Percentiles rank a stretch among this genome's conserved stretches.
Conservation (phyloP, 2,797 vertebrate genomes). For the Rhinatrema bivittatum region DNA sequence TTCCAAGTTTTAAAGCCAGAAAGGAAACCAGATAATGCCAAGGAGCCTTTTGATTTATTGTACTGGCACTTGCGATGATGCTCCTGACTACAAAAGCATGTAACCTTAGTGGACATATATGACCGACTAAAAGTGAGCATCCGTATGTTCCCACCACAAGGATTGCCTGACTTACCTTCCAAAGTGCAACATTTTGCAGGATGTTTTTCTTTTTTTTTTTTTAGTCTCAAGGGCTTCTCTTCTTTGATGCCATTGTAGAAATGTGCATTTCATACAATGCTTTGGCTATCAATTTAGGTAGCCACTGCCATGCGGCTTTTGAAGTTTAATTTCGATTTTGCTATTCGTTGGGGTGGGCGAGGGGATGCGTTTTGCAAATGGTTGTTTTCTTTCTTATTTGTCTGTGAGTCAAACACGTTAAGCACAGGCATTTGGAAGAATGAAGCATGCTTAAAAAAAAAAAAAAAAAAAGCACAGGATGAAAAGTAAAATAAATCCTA, state of each 20-base stretch:
- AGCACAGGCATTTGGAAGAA: slow-evolving; percentile 10
- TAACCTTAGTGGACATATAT: slow-evolving; percentile 39
- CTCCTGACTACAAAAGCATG: slow-evolving; percentile 40
- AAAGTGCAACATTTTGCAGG: slow-evolving; percentile 27
- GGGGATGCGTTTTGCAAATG: no score
- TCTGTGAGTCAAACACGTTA: slow-evolving; percentile 9
- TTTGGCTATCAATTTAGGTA: slow-evolving; percentile 26
- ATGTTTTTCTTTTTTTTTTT: slow-evolving; percentile 8
- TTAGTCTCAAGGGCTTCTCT: slow-evolving; percentile 19
- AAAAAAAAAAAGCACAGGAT: slow-evolving; percentile 11
- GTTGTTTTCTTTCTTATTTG: background rate
- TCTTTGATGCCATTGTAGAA: slow-evolving; percentile 13
- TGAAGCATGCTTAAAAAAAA: slow-evolving; percentile 1
- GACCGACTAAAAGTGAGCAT: slow-evolving; percentile 43
- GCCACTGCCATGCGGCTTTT: slow-evolving; percentile 11
- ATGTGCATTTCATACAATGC: slow-evolving; percentile 5
- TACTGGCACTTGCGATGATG: slow-evolving; percentile 58
- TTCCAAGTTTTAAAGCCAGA: slow-evolving; percentile 89
- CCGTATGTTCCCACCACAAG: slow-evolving; percentile 32
- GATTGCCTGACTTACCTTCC: slow-evolving; percentile 15
- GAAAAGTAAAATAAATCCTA: slow-evolving; percentile 36
- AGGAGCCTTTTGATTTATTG: slow-evolving; percentile 86
- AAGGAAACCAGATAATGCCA: slow-evolving; percentile 83
- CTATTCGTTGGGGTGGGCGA: no score
- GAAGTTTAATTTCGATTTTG: slow-evolving; percentile 14